Base-by-base conservation (phyloP, 2,113 vertebrate genomes). In the Entomyzon cyanotis region DNA sequence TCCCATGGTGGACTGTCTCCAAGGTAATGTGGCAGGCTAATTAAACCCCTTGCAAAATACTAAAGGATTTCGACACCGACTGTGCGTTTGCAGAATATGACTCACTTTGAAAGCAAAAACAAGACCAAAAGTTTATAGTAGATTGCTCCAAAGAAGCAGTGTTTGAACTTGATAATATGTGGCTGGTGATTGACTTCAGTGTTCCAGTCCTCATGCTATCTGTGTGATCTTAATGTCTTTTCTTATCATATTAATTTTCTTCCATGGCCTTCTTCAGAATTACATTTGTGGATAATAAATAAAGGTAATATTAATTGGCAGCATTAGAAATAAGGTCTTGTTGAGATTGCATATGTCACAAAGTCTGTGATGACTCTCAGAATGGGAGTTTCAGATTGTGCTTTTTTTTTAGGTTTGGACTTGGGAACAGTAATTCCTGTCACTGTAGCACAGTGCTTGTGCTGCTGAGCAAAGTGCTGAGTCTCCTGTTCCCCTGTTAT, bases 1-100 rank as follows among this genome's bases (percentile, higher is more conserved):
- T 99, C 99, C 94, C 99, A 99, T 20, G 99, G 99, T n/a, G 99
- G 99, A 63, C 97, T 99, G n/a, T 99, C 99, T 85, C 99, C 99
- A 86, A 99, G 99, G 99, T 99, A 99, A 97, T 68, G 91, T 62
- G 55, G 70, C 73, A 76, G 77, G 30, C 73, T 96, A 82, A 95
- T 95, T 96, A 94, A 96, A 95, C 33, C 63, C 76, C 77, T 96
- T 85, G 79, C 63, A 97, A 93, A 82, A 82, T 60, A 35, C 44
- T 84, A 11, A 81, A 90, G 65, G 64, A 56, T 93, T 97, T 93
- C 93, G 77, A 64, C 87, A 90, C 81, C 5, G 4, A 74, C 56
- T 24, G 27, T 91, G 53, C 6, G 2, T 94, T 87, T 95, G 60
- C 62, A 88, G 75, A 95, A 76, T 77, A n/a, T 90, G 44, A 91